Evolutionary conservation across 2,797 vertebrate genomes (phyloP), one percentile per base, ranked within the genome.

Genomic region (Rhinogobio ventralis): DNA sequence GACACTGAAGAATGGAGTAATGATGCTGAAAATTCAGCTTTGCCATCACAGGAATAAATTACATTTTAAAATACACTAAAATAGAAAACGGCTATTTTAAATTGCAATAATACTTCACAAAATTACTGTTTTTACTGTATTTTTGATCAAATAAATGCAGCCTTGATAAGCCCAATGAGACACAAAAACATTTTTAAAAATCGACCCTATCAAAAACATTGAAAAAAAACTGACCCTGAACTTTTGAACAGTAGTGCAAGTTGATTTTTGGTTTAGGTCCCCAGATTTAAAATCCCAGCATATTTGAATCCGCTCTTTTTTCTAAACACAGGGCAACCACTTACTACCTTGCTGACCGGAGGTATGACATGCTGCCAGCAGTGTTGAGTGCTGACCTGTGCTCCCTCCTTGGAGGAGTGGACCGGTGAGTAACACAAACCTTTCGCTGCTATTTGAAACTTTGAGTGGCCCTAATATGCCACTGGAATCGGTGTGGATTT

Each of bases 291-390:
- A 15, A 15, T 62, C 25, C 13, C 25, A 62, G 25, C 60, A 62
- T 5, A 28, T 62, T 14, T 15, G 1, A 28, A 62, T 7, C 62
- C 0, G 62, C 4, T 75, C 67, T n/a, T 11, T 60, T 84, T 78
- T 76, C 57, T 83, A 13, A 81, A 72, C 23, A 17, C 86, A 99
- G 98, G 92, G 96, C 97, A 5, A 99, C 97, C 11, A 99, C 97
- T 0, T 99, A 96, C 28, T 99, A 99, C 87, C 89, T 99, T 89
- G 97, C 97, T 0, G 97, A 99, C 86, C 96, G 97, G 1, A 94
- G 97, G 14, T 97, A 96, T 0, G 97, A 99, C 94, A 99, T 99
- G 98, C 89, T 99, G 87, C 98, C 98, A 0, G 80, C 95, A 0
- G 75, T 98, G 11, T 92, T 99, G 86, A 99, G 98, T 0, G 94